These are phyloP conservation scores for Chlamydotis undulata DNA, from an alignment of 2,113 vertebrate species.

Conservation along the genomic window DNA sequence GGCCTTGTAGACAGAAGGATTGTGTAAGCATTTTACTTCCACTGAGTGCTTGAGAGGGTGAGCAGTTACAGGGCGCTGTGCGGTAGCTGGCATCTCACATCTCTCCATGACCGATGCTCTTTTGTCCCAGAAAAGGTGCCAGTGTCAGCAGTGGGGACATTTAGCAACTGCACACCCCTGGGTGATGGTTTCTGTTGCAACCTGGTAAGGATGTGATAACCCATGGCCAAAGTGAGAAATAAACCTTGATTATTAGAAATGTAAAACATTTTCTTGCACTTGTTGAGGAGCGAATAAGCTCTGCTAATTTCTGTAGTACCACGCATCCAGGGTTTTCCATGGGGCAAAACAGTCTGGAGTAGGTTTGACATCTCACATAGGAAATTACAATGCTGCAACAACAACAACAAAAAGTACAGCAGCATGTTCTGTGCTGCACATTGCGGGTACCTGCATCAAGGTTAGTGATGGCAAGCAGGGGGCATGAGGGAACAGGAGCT, in stretches of 20 bases:
- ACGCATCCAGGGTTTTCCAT: background rate
- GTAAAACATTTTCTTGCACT: background rate
- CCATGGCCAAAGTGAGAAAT: background rate
- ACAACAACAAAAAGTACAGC: background rate
- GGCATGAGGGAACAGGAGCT: background rate
- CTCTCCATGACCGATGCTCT: background rate
- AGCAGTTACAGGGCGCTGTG: background rate
- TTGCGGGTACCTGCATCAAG: fast-evolving
- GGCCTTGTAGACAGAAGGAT: background rate
- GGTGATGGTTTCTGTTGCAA: background rate
- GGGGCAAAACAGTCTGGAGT: background rate
- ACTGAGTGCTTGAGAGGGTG: background rate
- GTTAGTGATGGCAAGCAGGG: background rate
- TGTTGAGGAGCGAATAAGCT: background rate
- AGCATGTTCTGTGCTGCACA: background rate
- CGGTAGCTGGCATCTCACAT: background rate
- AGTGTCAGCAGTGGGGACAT: background rate
- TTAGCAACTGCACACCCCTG: background rate
- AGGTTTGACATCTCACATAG: background rate
- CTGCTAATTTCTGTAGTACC: background rate
- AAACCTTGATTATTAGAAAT: background rate
- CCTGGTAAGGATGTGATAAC: background rate
- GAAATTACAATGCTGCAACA: background rate
- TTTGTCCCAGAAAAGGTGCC: background rate
- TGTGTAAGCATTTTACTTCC: slow-evolving; percentile 33